Conservation (phyloP, 2,797 vertebrate genomes). For the Parauchenoglanis punctatus region DNA sequence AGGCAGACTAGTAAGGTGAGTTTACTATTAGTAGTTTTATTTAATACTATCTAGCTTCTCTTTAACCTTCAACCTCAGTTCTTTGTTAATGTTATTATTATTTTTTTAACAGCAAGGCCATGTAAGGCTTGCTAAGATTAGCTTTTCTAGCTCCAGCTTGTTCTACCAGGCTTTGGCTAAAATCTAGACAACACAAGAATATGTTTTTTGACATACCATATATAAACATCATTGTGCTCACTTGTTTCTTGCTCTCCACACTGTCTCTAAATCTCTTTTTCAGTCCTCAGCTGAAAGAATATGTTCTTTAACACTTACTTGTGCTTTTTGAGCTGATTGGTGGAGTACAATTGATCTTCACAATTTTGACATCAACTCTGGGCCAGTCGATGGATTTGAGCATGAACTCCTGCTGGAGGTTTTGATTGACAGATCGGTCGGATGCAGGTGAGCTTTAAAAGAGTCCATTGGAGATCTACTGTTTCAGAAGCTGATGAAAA, state of each 20-base stretch:
- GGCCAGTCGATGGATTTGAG: not conserved
- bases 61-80: not conserved
- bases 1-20: not conserved
- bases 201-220: not conserved
- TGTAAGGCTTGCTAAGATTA: not conserved
- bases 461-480: not conserved
- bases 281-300: not conserved
- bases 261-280: not conserved
- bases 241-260: not conserved
- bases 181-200: not conserved
- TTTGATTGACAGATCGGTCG: constrained; percentile 51
- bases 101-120: not conserved
- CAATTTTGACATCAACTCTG: constrained; percentile 20
- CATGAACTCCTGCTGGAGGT: constrained; percentile 6
- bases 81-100: not conserved
- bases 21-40: not conserved
- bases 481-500: constrained; percentile 60
- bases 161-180: not conserved
- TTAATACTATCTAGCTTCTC: not conserved
- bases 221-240: not conserved
- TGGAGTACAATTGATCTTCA: constrained; percentile 5
- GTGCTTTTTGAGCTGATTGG: not conserved
- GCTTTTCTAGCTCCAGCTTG: not conserved
- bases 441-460: constrained; percentile 63
- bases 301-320: not conserved